Evolutionary conservation across 2,888 invertebrate species (phyloP).

Genomic region (Schizotus pectinicornis): DNA sequence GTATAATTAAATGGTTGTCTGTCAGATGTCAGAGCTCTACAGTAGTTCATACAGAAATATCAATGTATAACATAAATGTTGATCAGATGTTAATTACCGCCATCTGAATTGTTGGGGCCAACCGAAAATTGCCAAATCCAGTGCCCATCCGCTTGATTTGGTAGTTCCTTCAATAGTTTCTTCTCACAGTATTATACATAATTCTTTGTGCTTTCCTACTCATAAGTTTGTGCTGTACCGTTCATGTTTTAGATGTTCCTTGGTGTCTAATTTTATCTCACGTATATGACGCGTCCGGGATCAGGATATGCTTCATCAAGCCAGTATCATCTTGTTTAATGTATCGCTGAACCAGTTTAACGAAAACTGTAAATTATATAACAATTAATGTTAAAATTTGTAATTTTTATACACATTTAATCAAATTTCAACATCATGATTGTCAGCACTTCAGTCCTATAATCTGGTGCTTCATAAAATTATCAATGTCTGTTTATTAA

Average conservation of each 20-base stretch:
- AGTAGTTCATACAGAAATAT: slow-evolving; percentile 24
- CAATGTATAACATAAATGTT: slow-evolving; percentile 14
- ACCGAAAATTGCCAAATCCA: slow-evolving; percentile 23
- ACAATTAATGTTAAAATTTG: neutral
- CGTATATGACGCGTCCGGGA: slow-evolving; percentile 4
- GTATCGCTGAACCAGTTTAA: too few relatives aligned
- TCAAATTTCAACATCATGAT: slow-evolving; percentile 20
- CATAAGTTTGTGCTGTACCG: slow-evolving; percentile 25
- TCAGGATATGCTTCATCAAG: slow-evolving; percentile 9
- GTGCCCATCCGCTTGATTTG: slow-evolving; percentile 20
- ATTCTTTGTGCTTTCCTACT: slow-evolving; percentile 23
- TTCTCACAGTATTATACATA: slow-evolving; percentile 25
- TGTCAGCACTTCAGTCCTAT: slow-evolving; percentile 10
- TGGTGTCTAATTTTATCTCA: slow-evolving; percentile 28
- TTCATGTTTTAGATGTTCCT: slow-evolving; percentile 25
- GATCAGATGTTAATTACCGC: slow-evolving; percentile 1
- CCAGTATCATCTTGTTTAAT: neutral
- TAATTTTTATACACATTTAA: slow-evolving; percentile 20
- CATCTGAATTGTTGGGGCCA: slow-evolving; percentile 27
- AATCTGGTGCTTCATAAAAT: slow-evolving; percentile 21
- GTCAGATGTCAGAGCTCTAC: slow-evolving; percentile 28
- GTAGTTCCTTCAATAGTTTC: slow-evolving; percentile 14
- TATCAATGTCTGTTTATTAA: slow-evolving; percentile 21
- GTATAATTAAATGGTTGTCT: slow-evolving; percentile 28
- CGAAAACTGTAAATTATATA: too few relatives aligned